Base-by-base conservation (phyloP, 1,140 invertebrate species). In the Nephila pilipes region DNA sequence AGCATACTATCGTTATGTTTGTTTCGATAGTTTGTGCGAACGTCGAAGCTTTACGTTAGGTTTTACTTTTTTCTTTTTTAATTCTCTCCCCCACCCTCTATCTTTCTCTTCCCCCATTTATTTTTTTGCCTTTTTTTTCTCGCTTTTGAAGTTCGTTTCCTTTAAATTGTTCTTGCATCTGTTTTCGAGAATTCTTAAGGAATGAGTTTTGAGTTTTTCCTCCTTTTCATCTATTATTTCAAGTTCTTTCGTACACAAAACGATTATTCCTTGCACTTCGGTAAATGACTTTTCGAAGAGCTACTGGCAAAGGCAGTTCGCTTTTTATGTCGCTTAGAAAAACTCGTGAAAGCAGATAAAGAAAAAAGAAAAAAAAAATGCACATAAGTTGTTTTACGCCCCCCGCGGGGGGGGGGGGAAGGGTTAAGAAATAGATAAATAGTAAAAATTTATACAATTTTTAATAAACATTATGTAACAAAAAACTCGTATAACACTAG, bases 1-100 rank as follows among this genome's bases (percentile, higher is more conserved):
- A 55, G 80, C 79, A 46, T 32, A 60, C 29, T 81, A 85, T 92
- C 81, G 90, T 92, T 92, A 63, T 92, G 90, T 65, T 92, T 92
- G 90, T 85, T 92, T 83, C 80, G 46, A 54, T 63, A 36, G 80
- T 55, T 25, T 46, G 65, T 46, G 55, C 18, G 55, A n/a, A n/a
- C 18, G 10, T 1, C 1, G 10, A 22, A 4, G 25, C 36, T 36
- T 90, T 83, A 25, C 57, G 18, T n/a, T 32, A 29, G 3, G 16
- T 63, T 32, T n/a, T n/a, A n/a, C n/a, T 14, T 10, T 60, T 81
- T 63, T 55, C 20, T 69, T 69, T 69, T 32, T 69, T 32, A 29
- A 14, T 32, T 16, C 22, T 25, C 22, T 65, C 22, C 22, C 25
- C 25, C 10, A 12, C 57, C 57, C 57, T 29, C 25, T 0, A 10